phyloP scores from a whole-genome alignment of 2,888 invertebrate genomes.

The Amblyjoppa fuscipennis region DNA sequence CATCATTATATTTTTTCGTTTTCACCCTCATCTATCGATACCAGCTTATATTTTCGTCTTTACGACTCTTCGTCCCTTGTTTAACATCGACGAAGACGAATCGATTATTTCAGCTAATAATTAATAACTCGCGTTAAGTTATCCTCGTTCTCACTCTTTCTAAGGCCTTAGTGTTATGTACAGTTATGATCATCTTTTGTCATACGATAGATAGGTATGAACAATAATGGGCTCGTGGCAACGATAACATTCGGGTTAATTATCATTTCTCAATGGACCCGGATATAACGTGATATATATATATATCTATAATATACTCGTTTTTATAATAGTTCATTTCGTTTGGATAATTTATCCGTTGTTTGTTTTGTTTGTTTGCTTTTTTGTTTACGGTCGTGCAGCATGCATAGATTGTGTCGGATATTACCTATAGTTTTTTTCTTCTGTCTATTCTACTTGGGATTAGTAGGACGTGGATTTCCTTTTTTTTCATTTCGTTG shows the following conservation, averaged over 20 bases:
- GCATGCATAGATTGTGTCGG: conserved; percentile 64
- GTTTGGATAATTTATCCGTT: conserved; percentile 40
- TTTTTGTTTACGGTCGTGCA: conserved; percentile 60
- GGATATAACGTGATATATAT: conserved; percentile 58
- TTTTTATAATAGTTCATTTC: conserved; percentile 54
- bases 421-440: conserved; percentile 46
- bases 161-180: conserved; percentile 78
- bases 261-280: conserved; percentile 49
- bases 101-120: conserved; percentile 37
- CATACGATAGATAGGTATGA: conserved; percentile 61
- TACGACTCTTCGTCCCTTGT: conserved; percentile 31
- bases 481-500: conserved; percentile 33
- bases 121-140: conserved; percentile 43
- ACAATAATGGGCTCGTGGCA: conserved; percentile 64
- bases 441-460: conserved; percentile 38
- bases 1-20: conserved; percentile 16
- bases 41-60: conserved; percentile 11
- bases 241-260: conserved; percentile 66
- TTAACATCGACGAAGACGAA: conserved; percentile 29
- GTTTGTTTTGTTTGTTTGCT: conserved; percentile 26
- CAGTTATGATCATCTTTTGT: conserved; percentile 76
- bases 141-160: conserved; percentile 64
- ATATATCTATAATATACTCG: conserved; percentile 40
- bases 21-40: conserved; percentile 31
- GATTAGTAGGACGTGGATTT: conserved; percentile 57